Percentiles rank a stretch among this genome's conserved stretches.
Evolutionary conservation across 1,140 invertebrate species (phyloP).

Genomic region (Littorina saxatilis): DNA sequence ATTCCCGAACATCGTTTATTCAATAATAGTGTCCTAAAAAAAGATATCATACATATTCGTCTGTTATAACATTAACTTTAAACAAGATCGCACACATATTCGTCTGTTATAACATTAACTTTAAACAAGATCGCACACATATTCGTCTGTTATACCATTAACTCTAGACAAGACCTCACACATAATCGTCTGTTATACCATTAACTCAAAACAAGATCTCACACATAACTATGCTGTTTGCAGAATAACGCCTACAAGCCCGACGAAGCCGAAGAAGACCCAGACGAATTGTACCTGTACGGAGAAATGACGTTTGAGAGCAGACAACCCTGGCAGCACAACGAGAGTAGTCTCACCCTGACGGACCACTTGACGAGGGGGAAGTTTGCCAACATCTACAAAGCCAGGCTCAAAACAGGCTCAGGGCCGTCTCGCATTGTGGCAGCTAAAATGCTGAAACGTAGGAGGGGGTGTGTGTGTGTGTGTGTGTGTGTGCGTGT

Average conservation of each 20-base stretch:
- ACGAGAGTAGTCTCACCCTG: background rate
- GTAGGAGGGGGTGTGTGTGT: background rate
- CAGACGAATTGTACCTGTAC: constrained; percentile 34
- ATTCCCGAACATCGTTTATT: too few species aligned
- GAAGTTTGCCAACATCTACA: constrained; percentile 36
- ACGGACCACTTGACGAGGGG: background rate
- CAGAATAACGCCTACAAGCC: background rate
- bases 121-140: too few species aligned
- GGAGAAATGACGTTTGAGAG: background rate
- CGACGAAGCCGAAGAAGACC: background rate
- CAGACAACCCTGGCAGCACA: background rate
- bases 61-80: too few species aligned
- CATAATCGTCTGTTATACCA: too few species aligned
- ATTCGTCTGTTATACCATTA: too few species aligned
- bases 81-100: too few species aligned
- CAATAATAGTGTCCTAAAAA: too few species aligned
- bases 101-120: too few species aligned
- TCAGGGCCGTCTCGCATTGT: background rate
- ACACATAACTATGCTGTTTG: too few species aligned
- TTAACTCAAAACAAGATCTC: too few species aligned
- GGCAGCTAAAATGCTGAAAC: constrained; percentile 22
- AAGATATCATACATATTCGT: too few species aligned
- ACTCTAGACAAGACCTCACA: too few species aligned
- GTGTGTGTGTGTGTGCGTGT: background rate
- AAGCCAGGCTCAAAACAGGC: background rate